Evolutionary conservation across 2,797 vertebrate species (phyloP), one percentile per base, ranked within the genome.

Genomic region (Scolopax rusticola): DNA sequence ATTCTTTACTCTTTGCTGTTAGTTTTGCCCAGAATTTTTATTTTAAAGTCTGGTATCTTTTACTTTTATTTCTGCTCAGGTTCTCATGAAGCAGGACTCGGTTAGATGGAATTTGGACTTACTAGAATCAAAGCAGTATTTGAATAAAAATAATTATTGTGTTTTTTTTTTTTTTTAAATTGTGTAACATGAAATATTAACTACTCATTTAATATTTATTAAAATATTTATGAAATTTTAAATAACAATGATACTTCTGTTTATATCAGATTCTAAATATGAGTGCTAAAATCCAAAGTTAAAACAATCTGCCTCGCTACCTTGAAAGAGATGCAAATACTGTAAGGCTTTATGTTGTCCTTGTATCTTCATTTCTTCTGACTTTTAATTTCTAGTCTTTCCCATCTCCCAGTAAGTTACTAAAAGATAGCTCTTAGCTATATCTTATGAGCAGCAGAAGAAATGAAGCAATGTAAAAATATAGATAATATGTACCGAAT

Each of bases 361-460:
- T 89, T 64, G 36, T 73, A 7, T 79, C 87, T 88, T 88, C 51
- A 83, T 70, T 94, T 89, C 60, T 87, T 92, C 63, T 82, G 93
- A 61, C 67, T 96, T 67, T 73, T 91, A 56, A 59, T 84, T 93
- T 73, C 71, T 38, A 67, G 14, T 59, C 63, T 69, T 84, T 56
- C 32, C 45, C 25, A 79, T 80, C 81, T 93, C 38, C 25, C 56
- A 74, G 47, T 67, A 89, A 94, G 93, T 89, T 92, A 89, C 91
- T 69, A 71, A 67, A 88, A 69, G 64, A 64, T 3, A 27, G 74
- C 67, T 87, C 74, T 69, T 78, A 82, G 90, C 63, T 89, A 6
- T 63, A 27, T 45, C 51, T 87, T 69, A 56, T 0, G 14, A 87
- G 75, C 70, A 70, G 71, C 45, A 47, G 80, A 54, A 87, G 77